Conservation (phyloP, 2,888 invertebrate genomes). For the Habroteleia sp. region DNA sequence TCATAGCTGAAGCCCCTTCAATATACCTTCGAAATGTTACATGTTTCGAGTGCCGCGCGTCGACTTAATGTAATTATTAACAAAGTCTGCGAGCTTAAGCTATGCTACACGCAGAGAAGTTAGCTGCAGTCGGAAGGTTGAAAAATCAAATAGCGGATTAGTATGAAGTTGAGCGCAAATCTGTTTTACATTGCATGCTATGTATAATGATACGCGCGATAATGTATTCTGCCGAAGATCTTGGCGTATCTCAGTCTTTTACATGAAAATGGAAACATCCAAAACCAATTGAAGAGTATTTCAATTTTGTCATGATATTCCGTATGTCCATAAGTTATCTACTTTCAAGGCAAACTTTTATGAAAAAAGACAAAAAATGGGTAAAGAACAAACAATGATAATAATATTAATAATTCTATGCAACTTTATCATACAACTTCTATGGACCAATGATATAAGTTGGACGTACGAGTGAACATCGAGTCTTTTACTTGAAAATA, state of each 20-base stretch:
- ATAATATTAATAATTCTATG: neutral
- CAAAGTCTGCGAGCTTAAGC: slow-evolving; percentile 45
- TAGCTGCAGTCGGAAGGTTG: slow-evolving; percentile 30
- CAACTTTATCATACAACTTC: no score
- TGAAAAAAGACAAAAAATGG: neutral
- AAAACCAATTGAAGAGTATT: slow-evolving; percentile 44
- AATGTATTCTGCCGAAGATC: slow-evolving; percentile 32
- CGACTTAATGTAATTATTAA: slow-evolving; percentile 47
- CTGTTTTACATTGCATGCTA: slow-evolving; percentile 47
- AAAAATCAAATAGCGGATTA: slow-evolving; percentile 46
- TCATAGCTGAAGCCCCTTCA: slow-evolving; percentile 35
- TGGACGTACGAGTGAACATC: no score
- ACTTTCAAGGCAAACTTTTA: slow-evolving; percentile 17
- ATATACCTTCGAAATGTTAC: slow-evolving; percentile 31
- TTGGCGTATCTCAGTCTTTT: slow-evolving; percentile 34
- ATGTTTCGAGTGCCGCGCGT: slow-evolving; percentile 26
- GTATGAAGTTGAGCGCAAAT: slow-evolving; percentile 39
- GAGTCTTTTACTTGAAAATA: no score
- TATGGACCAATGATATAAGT: no score
- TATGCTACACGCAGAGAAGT: slow-evolving; percentile 53
- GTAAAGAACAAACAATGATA: slow-evolving; percentile 2
- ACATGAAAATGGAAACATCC: slow-evolving; percentile 52
- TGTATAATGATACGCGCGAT: slow-evolving; percentile 46
- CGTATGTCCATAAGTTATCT: slow-evolving; percentile 35
- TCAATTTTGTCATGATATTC: slow-evolving; percentile 44